Evolutionary conservation across 2,888 invertebrate genomes (phyloP).

Genomic region (Polyommatus icarus): DNA sequence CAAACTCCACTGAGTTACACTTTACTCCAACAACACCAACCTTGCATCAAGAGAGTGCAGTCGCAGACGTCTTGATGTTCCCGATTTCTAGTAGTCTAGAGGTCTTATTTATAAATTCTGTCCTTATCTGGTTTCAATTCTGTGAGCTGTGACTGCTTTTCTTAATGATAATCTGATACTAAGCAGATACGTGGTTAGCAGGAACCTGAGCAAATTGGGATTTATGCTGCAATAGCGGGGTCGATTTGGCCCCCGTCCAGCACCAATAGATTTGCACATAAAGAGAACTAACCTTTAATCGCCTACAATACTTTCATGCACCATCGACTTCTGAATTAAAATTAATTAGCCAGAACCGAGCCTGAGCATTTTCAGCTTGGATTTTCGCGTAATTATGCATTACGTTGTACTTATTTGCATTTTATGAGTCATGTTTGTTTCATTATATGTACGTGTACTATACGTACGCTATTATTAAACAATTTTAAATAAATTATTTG

Average conservation of each 20-base stretch:
- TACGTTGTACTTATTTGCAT: neutral
- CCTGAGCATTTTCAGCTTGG: slow-evolving; percentile 1
- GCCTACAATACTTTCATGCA: slow-evolving; percentile 37
- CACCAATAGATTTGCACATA: slow-evolving; percentile 58
- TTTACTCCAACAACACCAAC: no score
- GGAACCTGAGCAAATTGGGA: slow-evolving; percentile 52
- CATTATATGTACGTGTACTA: neutral
- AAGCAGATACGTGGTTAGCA: slow-evolving; percentile 16
- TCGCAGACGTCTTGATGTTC: no score
- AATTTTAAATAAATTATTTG: no score
- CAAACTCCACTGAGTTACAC: no score
- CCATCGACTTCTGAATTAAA: slow-evolving; percentile 27
- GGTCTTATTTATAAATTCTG: no score
- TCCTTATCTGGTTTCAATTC: no score
- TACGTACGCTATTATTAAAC: neutral
- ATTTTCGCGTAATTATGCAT: neutral
- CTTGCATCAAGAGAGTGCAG: no score
- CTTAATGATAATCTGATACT: slow-evolving; percentile 20
- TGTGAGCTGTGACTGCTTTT: neutral
- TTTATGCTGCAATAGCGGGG: slow-evolving; percentile 60
- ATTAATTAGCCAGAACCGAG: slow-evolving; percentile 30
- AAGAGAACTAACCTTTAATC: slow-evolving; percentile 43
- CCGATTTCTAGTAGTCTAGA: no score
- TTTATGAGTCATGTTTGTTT: neutral
- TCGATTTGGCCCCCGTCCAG: slow-evolving; percentile 58